Evolutionary conservation across 1,140 invertebrate species (phyloP), one percentile per base, ranked within the genome.

Genomic region (Macrotrachela quadricornifera): DNA sequence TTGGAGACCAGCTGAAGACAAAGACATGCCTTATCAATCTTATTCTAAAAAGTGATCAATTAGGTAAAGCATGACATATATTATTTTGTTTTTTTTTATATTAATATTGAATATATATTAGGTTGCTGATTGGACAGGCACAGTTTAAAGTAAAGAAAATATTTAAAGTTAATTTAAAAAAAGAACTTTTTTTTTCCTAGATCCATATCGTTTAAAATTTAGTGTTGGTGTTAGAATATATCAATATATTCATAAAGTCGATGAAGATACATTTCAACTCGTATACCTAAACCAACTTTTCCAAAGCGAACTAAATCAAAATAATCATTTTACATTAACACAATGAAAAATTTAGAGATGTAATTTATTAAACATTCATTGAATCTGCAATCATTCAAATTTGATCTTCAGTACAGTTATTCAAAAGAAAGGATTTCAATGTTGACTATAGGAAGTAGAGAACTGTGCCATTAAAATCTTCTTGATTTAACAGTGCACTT

Each of bases 221-320:
- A 43, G 46, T 16, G 88, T 87, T 38, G 66, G 67, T 50, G 83
- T 83, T 37, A 87, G 79, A 63, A 87, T 91, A 61, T 95, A 95
- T 74, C 82, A 90, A 1, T 96, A 95, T 63, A 91, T 83, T 65
- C 90, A 95, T 64, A 88, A 95, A 62, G 90, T 96, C 66, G 90
- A 97, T 71, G 90, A 97, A 69, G 88, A 82, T 55, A 85, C 83
- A n/a, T 97, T 95, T 76, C 88, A 95, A 83, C 86, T 2, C 77
- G 84, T 39, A 58, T 65, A 14, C 65, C 66, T 57, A 66, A 66
- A 55, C 68, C 66, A 12, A 54, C 64, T 10, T 68, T 68, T 52
- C 65, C 68, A 42, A 53, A 47, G 36, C 46, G 46, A 47, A 14
- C 41, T 3, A 42, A 14, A 42, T 42, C 41, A 42, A 14, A 42